These are phyloP conservation scores for Ambastaia sidthimunki DNA, from an alignment of 2,797 vertebrate species.

Conservation along the genomic window DNA sequence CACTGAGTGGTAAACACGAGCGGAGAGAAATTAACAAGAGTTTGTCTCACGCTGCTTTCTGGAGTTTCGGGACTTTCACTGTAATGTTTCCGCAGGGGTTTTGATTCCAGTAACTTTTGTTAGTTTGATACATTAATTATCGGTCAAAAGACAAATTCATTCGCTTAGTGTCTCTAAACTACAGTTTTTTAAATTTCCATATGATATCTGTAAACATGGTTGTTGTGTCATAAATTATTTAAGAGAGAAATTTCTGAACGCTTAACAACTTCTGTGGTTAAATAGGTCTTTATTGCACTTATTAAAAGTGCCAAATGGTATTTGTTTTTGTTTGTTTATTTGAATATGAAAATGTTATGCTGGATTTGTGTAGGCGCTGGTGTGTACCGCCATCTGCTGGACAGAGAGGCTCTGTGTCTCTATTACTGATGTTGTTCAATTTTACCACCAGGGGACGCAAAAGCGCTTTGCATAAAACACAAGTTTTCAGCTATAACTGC, in stretches of 20 bases:
- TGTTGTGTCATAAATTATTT: neutral
- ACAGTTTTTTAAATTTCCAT: neutral
- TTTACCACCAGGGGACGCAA: conserved; percentile 50
- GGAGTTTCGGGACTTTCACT: neutral
- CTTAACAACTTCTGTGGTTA: neutral
- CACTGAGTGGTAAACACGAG: conserved; percentile 25
- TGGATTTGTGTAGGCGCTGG: neutral
- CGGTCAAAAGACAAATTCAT: neutral
- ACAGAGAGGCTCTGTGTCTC: neutral
- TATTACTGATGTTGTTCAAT: neutral
- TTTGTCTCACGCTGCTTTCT: neutral
- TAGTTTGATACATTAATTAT: conserved; percentile 11
- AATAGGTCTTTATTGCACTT: neutral
- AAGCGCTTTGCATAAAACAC: conserved; percentile 42
- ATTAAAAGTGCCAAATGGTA: neutral
- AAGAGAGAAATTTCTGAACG: neutral
- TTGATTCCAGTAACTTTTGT: neutral
- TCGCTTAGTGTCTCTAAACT: too few relatives aligned
- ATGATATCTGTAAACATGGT: neutral
- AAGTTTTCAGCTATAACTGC: neutral
- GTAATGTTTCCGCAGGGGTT: neutral
- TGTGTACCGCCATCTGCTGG: conserved; percentile 57
- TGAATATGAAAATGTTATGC: too few relatives aligned
- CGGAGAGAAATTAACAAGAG: conserved; percentile 20
- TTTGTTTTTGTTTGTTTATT: too few relatives aligned